Conservation (phyloP, 2,797 vertebrate species). For the Sebastes taczanowskii region DNA sequence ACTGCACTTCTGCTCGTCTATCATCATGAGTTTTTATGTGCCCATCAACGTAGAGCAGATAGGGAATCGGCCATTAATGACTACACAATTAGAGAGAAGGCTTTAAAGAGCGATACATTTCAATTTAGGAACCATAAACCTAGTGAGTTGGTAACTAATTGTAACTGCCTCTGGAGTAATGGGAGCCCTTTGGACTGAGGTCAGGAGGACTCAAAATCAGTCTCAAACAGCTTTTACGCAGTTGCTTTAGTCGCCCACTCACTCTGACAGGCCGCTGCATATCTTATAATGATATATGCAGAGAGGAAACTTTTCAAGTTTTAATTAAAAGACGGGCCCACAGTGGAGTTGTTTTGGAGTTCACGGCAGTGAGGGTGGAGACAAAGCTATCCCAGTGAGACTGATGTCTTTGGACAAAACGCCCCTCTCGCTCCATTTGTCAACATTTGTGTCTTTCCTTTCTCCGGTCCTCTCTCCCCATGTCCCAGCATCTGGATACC, state of each 20-base stretch:
- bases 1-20: slow-evolving; percentile 53
- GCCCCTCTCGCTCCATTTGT: slow-evolving; percentile 68
- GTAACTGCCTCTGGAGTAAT: slow-evolving; percentile 65
- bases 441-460: slow-evolving; percentile 50
- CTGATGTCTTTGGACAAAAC: slow-evolving; percentile 72
- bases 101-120: slow-evolving; percentile 76
- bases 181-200: slow-evolving; percentile 75
- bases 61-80: slow-evolving; percentile 74
- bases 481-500: slow-evolving; percentile 73
- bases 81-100: slow-evolving; percentile 75
- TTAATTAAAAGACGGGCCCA: slow-evolving; percentile 55
- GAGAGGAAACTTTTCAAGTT: slow-evolving; percentile 53
- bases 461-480: slow-evolving; percentile 39
- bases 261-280: slow-evolving; percentile 39
- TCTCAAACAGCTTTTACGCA: slow-evolving; percentile 92
- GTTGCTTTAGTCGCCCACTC: slow-evolving; percentile 66
- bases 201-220: slow-evolving; percentile 94
- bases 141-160: slow-evolving; percentile 78
- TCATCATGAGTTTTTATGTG: slow-evolving; percentile 72
- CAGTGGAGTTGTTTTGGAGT: slow-evolving; percentile 57
- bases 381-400: slow-evolving; percentile 58
- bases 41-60: slow-evolving; percentile 73
- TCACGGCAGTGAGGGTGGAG: slow-evolving; percentile 39
- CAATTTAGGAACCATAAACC: slow-evolving; percentile 78
- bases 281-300: slow-evolving; percentile 46